Percentiles rank a stretch among this genome's conserved stretches.
Evolutionary conservation across 2,888 invertebrate species (phyloP).

Genomic region (Nymphalis urticae): DNA sequence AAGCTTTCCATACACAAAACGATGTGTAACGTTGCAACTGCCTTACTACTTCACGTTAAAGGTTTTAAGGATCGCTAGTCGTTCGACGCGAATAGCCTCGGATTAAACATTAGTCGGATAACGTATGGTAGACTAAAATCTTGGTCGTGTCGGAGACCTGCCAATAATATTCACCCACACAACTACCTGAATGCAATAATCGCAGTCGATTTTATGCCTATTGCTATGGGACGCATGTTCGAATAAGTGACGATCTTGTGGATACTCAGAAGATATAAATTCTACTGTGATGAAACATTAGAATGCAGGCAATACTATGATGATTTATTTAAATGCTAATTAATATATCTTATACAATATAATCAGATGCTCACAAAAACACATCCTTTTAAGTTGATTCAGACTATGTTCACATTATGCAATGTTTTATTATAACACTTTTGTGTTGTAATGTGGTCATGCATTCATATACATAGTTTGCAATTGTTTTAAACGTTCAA

Average conservation of each 20-base stretch:
- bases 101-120: slow-evolving; percentile 44
- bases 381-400: background rate
- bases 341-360: slow-evolving; percentile 9
- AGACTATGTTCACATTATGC: background rate
- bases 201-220: slow-evolving; percentile 70
- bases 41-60: slow-evolving; percentile 24
- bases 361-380: background rate
- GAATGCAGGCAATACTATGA: slow-evolving; percentile 39
- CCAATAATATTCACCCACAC: slow-evolving; percentile 79
- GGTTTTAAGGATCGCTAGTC: slow-evolving; percentile 13
- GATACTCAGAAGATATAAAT: slow-evolving; percentile 28
- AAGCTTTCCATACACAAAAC: slow-evolving; percentile 65
- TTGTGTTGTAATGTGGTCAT: background rate
- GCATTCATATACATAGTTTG: background rate
- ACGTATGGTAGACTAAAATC: slow-evolving; percentile 58
- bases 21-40: slow-evolving; percentile 40
- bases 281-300: slow-evolving; percentile 50
- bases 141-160: slow-evolving; percentile 68
- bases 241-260: slow-evolving; percentile 55
- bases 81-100: slow-evolving; percentile 14
- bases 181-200: slow-evolving; percentile 65
- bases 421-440: background rate
- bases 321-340: slow-evolving; percentile 12
- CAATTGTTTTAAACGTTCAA: too few species aligned
- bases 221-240: slow-evolving; percentile 47